These are phyloP conservation scores for Oenanthe melanoleuca DNA, from an alignment of 2,113 vertebrate species.

Conservation along the genomic window DNA sequence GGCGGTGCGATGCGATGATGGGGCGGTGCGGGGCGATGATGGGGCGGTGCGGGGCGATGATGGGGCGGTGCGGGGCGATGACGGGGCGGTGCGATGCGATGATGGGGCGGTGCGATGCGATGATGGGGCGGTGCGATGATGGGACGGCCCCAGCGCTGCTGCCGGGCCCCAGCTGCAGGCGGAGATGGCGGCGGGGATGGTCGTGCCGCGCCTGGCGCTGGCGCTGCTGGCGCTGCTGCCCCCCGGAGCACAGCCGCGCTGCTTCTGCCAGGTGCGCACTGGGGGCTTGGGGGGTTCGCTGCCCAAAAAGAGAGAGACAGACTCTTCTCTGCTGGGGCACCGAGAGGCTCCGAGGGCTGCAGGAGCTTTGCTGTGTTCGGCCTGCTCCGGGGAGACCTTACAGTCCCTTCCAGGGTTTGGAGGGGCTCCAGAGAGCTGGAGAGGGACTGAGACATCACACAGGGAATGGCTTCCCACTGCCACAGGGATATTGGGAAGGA, in stretches of 20 bases:
- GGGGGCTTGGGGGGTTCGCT: neutral
- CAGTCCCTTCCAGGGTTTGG: fast-evolving
- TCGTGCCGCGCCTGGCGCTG: neutral
- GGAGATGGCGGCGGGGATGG: neutral
- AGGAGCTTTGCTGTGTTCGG: neutral
- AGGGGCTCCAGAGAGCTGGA: neutral
- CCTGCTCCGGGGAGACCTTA: neutral
- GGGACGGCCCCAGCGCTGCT: neutral
- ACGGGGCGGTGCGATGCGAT: too few species aligned
- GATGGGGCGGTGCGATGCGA: too few species aligned
- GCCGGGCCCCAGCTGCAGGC: neutral
- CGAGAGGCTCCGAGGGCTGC: neutral
- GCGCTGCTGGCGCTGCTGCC: neutral
- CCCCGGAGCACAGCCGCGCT: neutral
- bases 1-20: too few species aligned
- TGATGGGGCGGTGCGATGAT: too few species aligned
- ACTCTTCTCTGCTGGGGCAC: neutral
- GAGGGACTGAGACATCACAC: neutral
- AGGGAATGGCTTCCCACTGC: neutral
- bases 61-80: too few species aligned
- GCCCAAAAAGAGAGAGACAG: neutral
- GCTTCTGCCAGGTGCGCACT: neutral
- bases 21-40: too few species aligned
- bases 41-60: too few species aligned
- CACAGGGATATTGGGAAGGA: neutral